Evolutionary conservation across 2,797 vertebrate species (phyloP), one percentile per base, ranked within the genome.

Genomic region (Florisuga fusca): DNA sequence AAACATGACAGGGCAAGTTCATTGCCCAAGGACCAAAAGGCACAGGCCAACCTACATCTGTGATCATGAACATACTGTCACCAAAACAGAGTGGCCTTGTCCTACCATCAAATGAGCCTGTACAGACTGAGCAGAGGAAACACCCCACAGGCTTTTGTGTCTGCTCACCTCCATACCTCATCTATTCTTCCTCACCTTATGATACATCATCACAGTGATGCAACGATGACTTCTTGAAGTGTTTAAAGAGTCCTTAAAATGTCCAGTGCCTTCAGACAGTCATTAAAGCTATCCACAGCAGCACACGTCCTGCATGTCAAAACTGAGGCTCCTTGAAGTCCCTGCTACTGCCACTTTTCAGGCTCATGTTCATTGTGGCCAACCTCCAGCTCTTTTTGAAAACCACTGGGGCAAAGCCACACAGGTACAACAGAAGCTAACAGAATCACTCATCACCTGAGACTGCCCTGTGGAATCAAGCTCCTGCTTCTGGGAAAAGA

Each of bases 1-100:
- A 88, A 91, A 93, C 87, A 90, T 90, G 93, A 94, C 79, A 88
- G 66, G 54, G 79, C 91, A 90, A 81, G 85, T 51, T 62, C 61
- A 58, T 66, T 69, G 83, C 87, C 76, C 69, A 85, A 93, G 80
- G 72, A 95, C 50, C 71, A 89, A 78, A 23, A 62, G n/a, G 22
- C 53, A 67, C 29, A 74, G 48, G 33, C 29, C 33, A 95, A 16
- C 48, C 41, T 71, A 33, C 1, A 1, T 12, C 68, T 86, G 0
- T 75, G 72, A 72, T 23, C 82, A 54, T 25, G 57, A 80, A 55
- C 50, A 64, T 57, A 14, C 41, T 84, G 69, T 91, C 82, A 82
- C 46, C 73, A 91, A 34, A 85, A 34, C 1, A 0, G 31, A 58
- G 76, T 22, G 69, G 34, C 85, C 20, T 75, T 68, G 50, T 90